These are phyloP conservation scores for Muscina levida DNA, from an alignment of 2,888 invertebrate species.

Conservation along the genomic window DNA sequence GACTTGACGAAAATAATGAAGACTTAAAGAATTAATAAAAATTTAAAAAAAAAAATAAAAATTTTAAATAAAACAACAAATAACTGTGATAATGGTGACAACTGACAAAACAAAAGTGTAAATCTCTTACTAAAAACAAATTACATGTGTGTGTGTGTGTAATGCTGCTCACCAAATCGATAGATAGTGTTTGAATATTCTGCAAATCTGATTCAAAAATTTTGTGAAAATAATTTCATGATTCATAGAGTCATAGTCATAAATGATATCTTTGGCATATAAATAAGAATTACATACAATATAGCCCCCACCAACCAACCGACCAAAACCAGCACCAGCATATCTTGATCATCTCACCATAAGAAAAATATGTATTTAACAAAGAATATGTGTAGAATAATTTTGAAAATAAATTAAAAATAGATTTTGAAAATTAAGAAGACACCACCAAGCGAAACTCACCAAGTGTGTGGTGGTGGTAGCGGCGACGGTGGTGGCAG, in stretches of 20 bases:
- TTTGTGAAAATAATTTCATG: constrained; percentile 28
- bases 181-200: neutral
- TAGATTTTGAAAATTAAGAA: constrained; percentile 77
- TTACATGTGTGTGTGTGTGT: too few relatives aligned
- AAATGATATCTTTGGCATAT: neutral
- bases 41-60: neutral
- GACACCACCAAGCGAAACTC: constrained; percentile 65
- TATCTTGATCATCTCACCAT: too few relatives aligned
- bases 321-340: too few relatives aligned
- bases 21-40: constrained; percentile 24
- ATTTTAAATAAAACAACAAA: neutral
- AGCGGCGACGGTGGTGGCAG: too few relatives aligned
- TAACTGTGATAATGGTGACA: neutral
- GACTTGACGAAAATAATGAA: constrained; percentile 58
- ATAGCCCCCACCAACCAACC: too few relatives aligned
- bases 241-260: constrained; percentile 34
- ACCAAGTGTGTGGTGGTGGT: constrained; percentile 40
- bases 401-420: constrained; percentile 71
- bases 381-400: constrained; percentile 34
- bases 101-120: neutral
- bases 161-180: too few relatives aligned
- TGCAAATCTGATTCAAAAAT: constrained; percentile 21
- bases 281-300: too few relatives aligned
- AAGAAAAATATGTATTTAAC: neutral
- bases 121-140: neutral